Evolutionary conservation across 2,797 vertebrate genomes (phyloP), one percentile per base, ranked within the genome.

Genomic region (Girardinus metallicus): DNA sequence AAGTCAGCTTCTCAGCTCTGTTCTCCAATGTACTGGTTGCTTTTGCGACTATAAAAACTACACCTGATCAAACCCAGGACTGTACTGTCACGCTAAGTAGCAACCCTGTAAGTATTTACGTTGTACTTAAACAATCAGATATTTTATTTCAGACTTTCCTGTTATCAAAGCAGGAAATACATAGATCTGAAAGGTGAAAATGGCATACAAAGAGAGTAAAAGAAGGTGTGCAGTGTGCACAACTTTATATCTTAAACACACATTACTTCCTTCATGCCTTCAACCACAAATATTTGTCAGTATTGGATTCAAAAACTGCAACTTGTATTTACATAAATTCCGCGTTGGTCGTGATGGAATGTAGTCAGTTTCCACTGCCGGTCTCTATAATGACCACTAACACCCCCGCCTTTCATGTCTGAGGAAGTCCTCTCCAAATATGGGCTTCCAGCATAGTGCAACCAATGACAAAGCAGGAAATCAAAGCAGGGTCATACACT

Each of bases 11-110:
- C 88, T 96, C 95, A 2, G 93, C 88, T 5, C 88, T 97, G 79
- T 98, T 97, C 93, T 97, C 97, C 47, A 98, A 98, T 1, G 92
- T 97, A 73, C 82, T 97, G 87, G 92, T 94, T 0, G 92, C 93
- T 66, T 97, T 97, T 16, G 97, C 95, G 43, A 94, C 86, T 53
- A 88, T 97, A 49, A 97, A 94, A 86, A 80, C 72, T 0, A 86
- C 68, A 1, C 91, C 92, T 0, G 53, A 84, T 21, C 82, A 73
- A 0, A 0, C 94, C 39, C 10, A 93, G 55, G 95, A 96, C 43
- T 90, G 95, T 84, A 94, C 74, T 1, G 85, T 97, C 57, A 89
- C 82, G 70, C 94, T 98, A 57, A 93, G 80, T 60, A 94, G 82
- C 87, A 88, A 73, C 47, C 86, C 93, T 0, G 97, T 98, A 92